Evolutionary conservation across 2,113 vertebrate genomes (phyloP), one percentile per base, ranked within the genome.

Genomic region (Gambusia holbrooki): DNA sequence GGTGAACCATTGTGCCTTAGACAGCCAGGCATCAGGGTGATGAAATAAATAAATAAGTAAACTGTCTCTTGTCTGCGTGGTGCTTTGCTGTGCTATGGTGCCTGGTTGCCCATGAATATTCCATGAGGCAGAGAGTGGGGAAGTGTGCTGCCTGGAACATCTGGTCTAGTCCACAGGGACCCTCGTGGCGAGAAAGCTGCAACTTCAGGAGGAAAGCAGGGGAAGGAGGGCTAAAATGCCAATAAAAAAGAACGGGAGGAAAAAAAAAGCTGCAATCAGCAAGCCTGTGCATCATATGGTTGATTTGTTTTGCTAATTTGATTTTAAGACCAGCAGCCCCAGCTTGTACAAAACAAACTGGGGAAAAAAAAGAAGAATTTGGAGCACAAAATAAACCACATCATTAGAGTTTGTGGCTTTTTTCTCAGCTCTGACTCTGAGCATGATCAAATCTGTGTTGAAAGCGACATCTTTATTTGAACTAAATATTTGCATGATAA

Each of bases 81-180:
- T 83, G 72, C 74, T 81, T 60, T 67, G 73, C 86, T 88, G 77
- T 83, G 87, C 84, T 88, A 89, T 74, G 88, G 92, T 93, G 91
- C 93, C 92, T 92, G 93, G 91, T 93, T 93, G 94, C 91, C 92
- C 91, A 95, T 95, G 94, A 95, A 95, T 95, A 95, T 95, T 95
- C 91, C 93, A 95, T 95, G 94, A 95, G 93, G 87, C 90, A 83
- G 91, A 88, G 91, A 95, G 93, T 92, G 90, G 93, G 93, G 93
- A 93, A 93, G 93, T 93, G 92, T 93, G 92, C 91, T 92, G 93
- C 93, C 89, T 94, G 93, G 93, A 95, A 95, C 94, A 95, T 95
- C 95, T 95, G 95, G 94, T 94, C 89, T 74, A 62, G 90, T 95
- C 95, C 92, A 80, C 90, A 92, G 95, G 94, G 95, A 95, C 92